phyloP scores from a whole-genome alignment of 2,888 invertebrate species.

The Ischnus inquisitorius region DNA sequence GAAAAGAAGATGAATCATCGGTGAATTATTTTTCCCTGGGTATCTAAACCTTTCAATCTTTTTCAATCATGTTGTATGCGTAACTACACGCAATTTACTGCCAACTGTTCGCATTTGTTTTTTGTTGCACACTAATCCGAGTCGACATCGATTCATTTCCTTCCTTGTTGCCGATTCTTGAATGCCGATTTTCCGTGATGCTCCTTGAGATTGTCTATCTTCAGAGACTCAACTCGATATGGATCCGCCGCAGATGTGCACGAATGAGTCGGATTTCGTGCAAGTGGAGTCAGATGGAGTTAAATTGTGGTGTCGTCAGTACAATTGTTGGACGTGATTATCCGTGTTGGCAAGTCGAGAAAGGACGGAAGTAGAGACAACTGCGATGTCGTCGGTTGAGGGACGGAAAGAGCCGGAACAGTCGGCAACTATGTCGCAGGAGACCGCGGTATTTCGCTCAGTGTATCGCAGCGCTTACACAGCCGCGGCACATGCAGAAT shows the following conservation, averaged over 20 bases:
- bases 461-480: background rate
- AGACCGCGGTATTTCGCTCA: conserved; percentile 46
- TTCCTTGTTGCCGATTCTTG: too few relatives aligned
- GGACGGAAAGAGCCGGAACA: conserved; percentile 55
- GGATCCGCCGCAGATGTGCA: background rate
- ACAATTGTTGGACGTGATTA: conserved; percentile 36
- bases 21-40: too few relatives aligned
- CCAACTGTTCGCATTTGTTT: too few relatives aligned
- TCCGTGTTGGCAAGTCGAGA: conserved; percentile 37
- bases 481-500: background rate
- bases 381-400: conserved; percentile 51
- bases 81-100: too few relatives aligned
- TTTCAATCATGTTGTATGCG: too few relatives aligned
- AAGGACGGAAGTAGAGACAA: conserved; percentile 42
- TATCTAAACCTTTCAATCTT: too few relatives aligned
- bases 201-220: too few relatives aligned
- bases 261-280: conserved; percentile 13
- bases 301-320: conserved; percentile 15
- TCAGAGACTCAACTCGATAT: too few relatives aligned
- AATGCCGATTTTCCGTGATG: too few relatives aligned
- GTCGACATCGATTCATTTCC: too few relatives aligned
- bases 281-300: background rate
- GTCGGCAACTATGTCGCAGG: conserved; percentile 17
- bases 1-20: too few relatives aligned
- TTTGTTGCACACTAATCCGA: too few relatives aligned